Evolutionary conservation across 2,797 vertebrate species (phyloP), one percentile per base, ranked within the genome.

Genomic region (Parotocinclus haroldoi): DNA sequence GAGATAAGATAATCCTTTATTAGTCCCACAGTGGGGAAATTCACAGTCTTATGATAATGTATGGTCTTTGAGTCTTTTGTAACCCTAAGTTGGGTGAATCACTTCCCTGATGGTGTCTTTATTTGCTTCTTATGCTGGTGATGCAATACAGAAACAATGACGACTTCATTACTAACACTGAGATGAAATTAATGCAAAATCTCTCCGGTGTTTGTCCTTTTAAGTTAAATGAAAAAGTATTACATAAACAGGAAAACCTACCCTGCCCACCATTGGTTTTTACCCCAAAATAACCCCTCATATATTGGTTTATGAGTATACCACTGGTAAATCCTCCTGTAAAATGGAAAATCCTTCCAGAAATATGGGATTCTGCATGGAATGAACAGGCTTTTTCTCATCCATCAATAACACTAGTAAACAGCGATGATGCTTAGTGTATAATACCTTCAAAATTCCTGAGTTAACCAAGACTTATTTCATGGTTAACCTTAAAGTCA

Each of bases 391-490:
- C 81, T 76, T 73, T 74, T 68, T 79, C 68, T 72, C 72, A 75
- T 87, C 80, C 63, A 79, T 89, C 81, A 78, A 7, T 74, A 63
- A 48, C 37, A 51, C 48, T 79, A 56, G 63, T 73, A 54, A 77
- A 80, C 78, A 27, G 60, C 54, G 69, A 73, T 85, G 80, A 74
- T 79, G 54, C 56, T 62, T 44, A 66, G 69, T 64, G 58, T 79
- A 77, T 84, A 68, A 68, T 81, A 74, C 77, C 74, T 77, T 75
- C 53, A 61, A 76, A 68, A 63, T n/a, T n/a, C n/a, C n/a, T n/a
- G n/a, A n/a, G n/a, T n/a, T n/a, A n/a, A n/a, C n/a, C n/a, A n/a
- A n/a, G n/a, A n/a, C n/a, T 62, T 48, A 37, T 12, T 57, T 50
- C 19, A 37, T 53, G 7, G 39, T 45, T 63, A 54, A 17, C 36